These are phyloP conservation scores for Drosophila prosaltans DNA, from an alignment of 1,140 invertebrate genomes.

Conservation along the genomic window DNA sequence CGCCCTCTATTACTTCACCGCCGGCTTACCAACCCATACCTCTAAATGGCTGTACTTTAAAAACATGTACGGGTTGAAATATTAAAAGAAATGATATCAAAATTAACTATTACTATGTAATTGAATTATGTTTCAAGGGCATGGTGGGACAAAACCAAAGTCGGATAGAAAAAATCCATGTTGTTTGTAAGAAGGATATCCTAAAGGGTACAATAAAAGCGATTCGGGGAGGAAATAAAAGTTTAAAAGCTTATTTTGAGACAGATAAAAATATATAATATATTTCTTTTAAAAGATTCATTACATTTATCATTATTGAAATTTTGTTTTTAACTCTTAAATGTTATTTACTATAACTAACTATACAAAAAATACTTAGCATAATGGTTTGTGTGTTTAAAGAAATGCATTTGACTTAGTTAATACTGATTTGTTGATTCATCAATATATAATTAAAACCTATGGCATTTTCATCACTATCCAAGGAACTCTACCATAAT, in stretches of 20 bases:
- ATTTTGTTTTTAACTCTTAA: too few relatives aligned
- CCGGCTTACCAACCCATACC: background rate
- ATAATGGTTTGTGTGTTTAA: background rate
- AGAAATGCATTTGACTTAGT: background rate
- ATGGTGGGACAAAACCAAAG: too few relatives aligned
- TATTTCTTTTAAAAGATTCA: background rate
- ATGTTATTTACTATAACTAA: background rate
- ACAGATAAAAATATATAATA: background rate
- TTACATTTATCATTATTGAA: background rate
- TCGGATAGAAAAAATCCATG: too few relatives aligned
- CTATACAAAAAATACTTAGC: background rate
- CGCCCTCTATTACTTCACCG: background rate
- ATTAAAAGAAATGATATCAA: too few relatives aligned
- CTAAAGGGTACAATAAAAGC: too few relatives aligned
- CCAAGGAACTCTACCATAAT: conserved; percentile 91
- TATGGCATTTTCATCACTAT: conserved; percentile 89
- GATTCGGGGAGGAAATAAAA: too few relatives aligned
- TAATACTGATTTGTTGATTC: background rate
- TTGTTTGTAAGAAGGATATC: too few relatives aligned
- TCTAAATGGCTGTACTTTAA: background rate
- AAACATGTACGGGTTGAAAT: background rate
- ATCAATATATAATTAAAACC: conserved; percentile 30
- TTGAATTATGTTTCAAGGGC: too few relatives aligned
- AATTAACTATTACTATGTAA: too few relatives aligned
- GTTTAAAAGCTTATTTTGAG: too few relatives aligned